Conservation (phyloP, 2,797 vertebrate species). For the Catostomus latipinnis region DNA sequence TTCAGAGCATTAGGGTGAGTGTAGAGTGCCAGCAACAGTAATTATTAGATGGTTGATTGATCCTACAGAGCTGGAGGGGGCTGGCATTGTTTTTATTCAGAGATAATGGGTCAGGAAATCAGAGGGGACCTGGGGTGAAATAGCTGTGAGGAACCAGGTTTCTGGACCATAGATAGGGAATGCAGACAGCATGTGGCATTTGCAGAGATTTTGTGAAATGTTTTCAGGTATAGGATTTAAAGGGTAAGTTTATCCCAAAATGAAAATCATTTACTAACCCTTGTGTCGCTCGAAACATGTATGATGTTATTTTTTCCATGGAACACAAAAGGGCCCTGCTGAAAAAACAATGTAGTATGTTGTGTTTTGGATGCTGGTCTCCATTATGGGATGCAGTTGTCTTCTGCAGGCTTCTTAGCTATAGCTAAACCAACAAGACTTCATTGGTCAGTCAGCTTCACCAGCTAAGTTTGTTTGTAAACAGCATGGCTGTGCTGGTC, state of each 20-base stretch:
- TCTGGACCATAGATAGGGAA: background rate
- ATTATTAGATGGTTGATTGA: conserved; percentile 55
- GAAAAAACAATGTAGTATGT: too few relatives aligned
- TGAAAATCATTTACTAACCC: too few relatives aligned
- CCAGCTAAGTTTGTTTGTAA: too few relatives aligned
- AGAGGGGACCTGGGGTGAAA: conserved; percentile 7
- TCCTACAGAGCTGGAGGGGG: conserved; percentile 38
- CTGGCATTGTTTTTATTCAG: conserved; percentile 19
- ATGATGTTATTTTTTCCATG: too few relatives aligned
- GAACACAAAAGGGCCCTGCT: too few relatives aligned
- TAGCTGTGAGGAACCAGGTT: conserved; percentile 10
- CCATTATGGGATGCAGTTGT: too few relatives aligned
- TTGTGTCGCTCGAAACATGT: too few relatives aligned
- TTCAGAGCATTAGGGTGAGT: background rate
- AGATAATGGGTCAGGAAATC: conserved; percentile 33
- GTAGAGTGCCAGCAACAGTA: conserved; percentile 37
- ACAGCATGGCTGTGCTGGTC: too few relatives aligned
- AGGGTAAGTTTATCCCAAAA: background rate
- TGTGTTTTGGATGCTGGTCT: too few relatives aligned
- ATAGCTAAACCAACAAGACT: too few relatives aligned
- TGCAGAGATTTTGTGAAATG: background rate
- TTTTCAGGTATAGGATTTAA: background rate
- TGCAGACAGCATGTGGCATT: conserved; percentile 7
- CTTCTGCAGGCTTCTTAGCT: too few relatives aligned
- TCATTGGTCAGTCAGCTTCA: too few relatives aligned